These are phyloP conservation scores for Leptinotarsa defecta DNA, from an alignment of 1,140 invertebrate species.

Conservation along the genomic window DNA sequence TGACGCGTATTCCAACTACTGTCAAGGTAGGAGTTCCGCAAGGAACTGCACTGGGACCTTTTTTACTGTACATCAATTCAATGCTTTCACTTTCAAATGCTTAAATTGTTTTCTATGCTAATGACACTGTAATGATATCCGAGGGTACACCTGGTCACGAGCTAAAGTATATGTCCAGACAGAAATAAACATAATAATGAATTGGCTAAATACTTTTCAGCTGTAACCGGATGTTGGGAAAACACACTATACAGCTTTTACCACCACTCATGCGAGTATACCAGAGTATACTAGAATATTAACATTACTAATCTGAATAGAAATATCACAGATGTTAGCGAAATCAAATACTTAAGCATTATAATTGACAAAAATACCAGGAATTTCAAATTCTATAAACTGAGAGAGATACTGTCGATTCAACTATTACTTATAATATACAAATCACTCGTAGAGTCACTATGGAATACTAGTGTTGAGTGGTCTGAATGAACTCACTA, in stretches of 20 bases:
- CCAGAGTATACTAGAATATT: neutral
- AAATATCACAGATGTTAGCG: too few relatives aligned
- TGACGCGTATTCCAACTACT: neutral
- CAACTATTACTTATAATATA: too few relatives aligned
- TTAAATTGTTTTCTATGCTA: neutral
- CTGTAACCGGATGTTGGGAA: conserved; percentile 14
- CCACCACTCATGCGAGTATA: neutral
- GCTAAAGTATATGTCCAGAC: neutral
- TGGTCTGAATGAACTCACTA: too few relatives aligned
- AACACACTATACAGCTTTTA: conserved; percentile 14
- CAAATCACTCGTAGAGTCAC: too few relatives aligned
- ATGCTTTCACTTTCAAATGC: too few relatives aligned
- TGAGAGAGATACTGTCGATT: too few relatives aligned
- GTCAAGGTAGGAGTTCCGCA: conserved; percentile 28
- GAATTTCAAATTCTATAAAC: neutral
- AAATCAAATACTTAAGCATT: too few relatives aligned
- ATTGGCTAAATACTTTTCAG: conserved; percentile 13
- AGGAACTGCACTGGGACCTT: conserved; percentile 17
- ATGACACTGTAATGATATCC: conserved; percentile 12
- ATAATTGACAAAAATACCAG: neutral
- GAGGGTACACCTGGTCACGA: neutral
- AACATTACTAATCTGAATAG: neutral
- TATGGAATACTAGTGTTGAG: too few relatives aligned
- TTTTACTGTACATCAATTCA: too few relatives aligned
- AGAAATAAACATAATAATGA: neutral